Evolutionary conservation across 2,113 vertebrate genomes (phyloP).

Genomic region (Anas platyrhynchos): DNA sequence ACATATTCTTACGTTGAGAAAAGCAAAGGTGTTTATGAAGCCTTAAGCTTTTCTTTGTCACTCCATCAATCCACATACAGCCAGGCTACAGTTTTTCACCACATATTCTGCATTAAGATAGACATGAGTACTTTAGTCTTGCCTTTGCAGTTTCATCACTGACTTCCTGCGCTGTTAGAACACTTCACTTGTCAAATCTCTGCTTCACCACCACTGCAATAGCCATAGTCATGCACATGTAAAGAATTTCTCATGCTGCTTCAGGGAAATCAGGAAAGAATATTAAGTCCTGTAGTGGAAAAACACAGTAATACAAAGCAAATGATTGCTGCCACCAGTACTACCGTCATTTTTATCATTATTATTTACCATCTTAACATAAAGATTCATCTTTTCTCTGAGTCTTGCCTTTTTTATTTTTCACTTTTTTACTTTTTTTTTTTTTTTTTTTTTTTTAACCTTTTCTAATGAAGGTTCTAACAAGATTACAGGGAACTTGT

Average conservation of each 20-base stretch:
- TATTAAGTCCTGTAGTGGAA: background rate
- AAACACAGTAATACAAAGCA: background rate
- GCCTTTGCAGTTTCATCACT: background rate
- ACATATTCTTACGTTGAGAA: background rate
- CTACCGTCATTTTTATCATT: background rate
- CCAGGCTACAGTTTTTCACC: background rate
- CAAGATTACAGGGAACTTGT: background rate
- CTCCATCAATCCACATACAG: background rate
- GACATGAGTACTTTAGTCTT: background rate
- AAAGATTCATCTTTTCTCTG: background rate
- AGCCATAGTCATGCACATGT: background rate
- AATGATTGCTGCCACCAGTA: background rate
- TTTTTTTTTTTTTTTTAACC: background rate
- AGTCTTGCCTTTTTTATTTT: background rate
- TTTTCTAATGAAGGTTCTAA: background rate
- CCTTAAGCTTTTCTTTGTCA: background rate
- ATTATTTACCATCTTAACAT: background rate
- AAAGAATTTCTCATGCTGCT: background rate
- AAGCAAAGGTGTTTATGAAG: background rate
- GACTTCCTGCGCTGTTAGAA: background rate
- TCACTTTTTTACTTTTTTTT: background rate
- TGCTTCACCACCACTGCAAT: background rate
- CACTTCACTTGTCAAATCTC: background rate
- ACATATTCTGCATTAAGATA: background rate
- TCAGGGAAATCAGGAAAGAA: conserved; percentile 1